Base-by-base conservation (phyloP, 2,797 vertebrate genomes). In the Dendrocincla fuliginosa region DNA sequence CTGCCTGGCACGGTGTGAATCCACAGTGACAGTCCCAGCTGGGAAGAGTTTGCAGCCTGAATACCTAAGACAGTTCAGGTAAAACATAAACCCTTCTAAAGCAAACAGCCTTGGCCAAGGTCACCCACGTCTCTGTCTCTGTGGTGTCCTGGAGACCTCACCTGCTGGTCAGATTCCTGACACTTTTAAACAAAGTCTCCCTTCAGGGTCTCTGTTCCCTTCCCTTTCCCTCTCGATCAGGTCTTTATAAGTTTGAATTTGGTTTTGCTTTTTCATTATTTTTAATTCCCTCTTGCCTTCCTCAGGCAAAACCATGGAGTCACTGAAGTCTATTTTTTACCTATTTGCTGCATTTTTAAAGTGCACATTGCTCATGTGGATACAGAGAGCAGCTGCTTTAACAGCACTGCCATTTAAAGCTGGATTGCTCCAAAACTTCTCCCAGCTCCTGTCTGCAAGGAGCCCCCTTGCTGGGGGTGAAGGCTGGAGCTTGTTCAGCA, bases 41-140 rank as follows among this genome's bases (percentile, higher is more conserved):
- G 93, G 93, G 70, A 74, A 77, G 80, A 41, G n/a, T n/a, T 68
- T 93, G 77, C 89, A 96, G 39, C 56, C 71, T 87, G 89, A 95
- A 90, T 91, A 63, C 52, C 70, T 84, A 84, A 86, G 70, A 32
- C 55, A 74, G 44, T 32, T 59, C 59, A 73, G 33, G 76, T 47
- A 78, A 88, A 90, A 75, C 24, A 47, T 3, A 52, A 86, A 11
- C 63, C 53, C 77, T 84, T 49, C 19, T 86, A 64, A 81, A 78
- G 24, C 70, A 60, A 46, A 91, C 27, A 41, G 52, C 10, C 32
- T 49, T 88, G 73, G 73, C 63, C 95, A 96, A 91, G 87, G 94
- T 93, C 87, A 94, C 63, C 44, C 56, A 35, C 0, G 0, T 47
- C 67, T 47, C 65, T 49, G 30, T 46, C 25, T 39, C 47, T 39